A percentile compares a stretch with the other conserved stretches of the same genome.
Conservation (phyloP, 1,140 invertebrate genomes). For the Apocrypta bakeri region DNA sequence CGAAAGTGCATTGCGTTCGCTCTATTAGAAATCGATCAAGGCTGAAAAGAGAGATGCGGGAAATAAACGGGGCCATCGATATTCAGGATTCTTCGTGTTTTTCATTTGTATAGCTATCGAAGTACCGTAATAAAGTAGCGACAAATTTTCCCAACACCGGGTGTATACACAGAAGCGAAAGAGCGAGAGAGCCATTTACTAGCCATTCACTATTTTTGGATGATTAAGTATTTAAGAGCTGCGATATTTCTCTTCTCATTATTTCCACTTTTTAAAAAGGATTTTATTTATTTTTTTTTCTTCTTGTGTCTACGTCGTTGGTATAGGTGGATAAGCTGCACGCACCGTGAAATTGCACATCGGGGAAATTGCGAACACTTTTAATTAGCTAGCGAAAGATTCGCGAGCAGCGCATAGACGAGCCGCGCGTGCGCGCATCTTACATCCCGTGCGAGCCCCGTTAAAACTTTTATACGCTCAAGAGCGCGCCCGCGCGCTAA, state of each 20-base stretch:
- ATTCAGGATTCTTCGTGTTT: neutral
- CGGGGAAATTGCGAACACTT: neutral
- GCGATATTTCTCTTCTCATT: neutral
- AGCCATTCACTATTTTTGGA: no score
- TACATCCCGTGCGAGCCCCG: no score
- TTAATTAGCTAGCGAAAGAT: neutral
- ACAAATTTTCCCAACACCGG: neutral
- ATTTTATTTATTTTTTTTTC: neutral
- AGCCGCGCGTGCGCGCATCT: neutral
- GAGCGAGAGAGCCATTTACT: neutral
- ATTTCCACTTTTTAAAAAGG: neutral
- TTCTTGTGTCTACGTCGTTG: neutral
- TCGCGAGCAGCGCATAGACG: no score
- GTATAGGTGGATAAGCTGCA: no score
- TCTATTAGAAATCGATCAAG: neutral
- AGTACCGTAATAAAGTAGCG: slow-evolving; percentile 1
- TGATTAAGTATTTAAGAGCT: neutral
- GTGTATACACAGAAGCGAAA: neutral
- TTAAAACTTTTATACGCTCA: slow-evolving; percentile 3
- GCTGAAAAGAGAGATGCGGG: neutral
- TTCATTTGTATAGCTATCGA: neutral
- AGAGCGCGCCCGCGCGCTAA: no score
- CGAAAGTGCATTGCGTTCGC: no score
- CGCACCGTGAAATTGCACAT: neutral
- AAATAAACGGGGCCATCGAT: neutral